These are phyloP conservation scores for Glaucopsyche alexis DNA, from an alignment of 2,888 invertebrate species.

Conservation along the genomic window DNA sequence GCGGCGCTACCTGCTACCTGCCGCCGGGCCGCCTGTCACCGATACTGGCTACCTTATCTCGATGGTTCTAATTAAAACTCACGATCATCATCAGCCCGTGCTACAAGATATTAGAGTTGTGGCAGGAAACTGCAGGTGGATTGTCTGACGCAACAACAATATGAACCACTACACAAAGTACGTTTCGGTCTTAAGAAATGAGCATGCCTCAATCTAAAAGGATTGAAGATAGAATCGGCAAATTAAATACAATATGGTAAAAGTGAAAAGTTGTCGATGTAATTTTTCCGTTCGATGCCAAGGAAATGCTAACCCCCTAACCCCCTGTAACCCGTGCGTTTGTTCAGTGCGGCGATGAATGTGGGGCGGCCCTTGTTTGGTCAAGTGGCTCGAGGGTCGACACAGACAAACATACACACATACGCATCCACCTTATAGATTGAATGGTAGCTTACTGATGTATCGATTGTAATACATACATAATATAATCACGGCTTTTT, in stretches of 20 bases:
- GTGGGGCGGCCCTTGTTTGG: constrained; percentile 5
- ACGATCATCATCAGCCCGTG: background rate
- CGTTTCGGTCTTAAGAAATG: background rate
- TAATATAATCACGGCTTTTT: no score
- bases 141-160: background rate
- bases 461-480: background rate
- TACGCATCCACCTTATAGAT: background rate
- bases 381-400: background rate
- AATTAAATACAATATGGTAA: no score
- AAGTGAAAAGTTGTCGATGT: background rate
- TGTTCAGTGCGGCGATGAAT: background rate
- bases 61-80: constrained; percentile 4
- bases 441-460: background rate
- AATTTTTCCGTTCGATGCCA: background rate
- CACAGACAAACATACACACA: background rate
- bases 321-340: background rate
- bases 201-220: background rate
- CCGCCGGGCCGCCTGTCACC: background rate
- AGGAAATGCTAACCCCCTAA: background rate
- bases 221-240: background rate
- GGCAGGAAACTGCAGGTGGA: background rate
- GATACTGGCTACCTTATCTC: background rate
- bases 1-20: background rate
- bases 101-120: background rate
- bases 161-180: no score